A percentile compares a stretch with the other conserved stretches of the same genome.
Evolutionary conservation across 2,113 vertebrate genomes (phyloP).

Genomic region (Mirounga angustirostris): DNA sequence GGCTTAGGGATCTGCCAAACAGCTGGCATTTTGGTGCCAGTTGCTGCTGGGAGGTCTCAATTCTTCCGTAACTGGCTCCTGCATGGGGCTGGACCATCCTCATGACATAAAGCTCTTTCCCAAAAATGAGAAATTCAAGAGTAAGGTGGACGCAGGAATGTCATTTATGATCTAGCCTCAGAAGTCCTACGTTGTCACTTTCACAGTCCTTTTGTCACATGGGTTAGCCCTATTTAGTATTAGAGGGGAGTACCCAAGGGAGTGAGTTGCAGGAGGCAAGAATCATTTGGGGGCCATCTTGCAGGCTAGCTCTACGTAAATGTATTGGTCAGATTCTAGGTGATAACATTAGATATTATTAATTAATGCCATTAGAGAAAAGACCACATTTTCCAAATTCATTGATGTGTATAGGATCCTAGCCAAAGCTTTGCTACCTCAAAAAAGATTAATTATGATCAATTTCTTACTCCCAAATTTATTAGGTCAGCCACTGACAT

Average conservation of each 20-base stretch:
- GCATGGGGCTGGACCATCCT: neutral
- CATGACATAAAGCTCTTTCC: neutral
- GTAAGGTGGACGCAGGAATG: neutral
- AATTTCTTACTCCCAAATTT: neutral
- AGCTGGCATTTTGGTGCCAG: neutral
- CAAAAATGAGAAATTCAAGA: neutral
- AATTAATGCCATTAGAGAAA: constrained; percentile 4
- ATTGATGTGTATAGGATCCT: neutral
- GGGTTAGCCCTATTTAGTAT: neutral
- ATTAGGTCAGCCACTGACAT: neutral
- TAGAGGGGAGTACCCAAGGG: neutral
- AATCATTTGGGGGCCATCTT: neutral
- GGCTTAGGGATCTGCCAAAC: neutral
- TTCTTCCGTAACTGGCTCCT: neutral
- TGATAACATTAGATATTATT: constrained; percentile 21
- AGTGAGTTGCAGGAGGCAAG: neutral
- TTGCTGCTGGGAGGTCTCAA: neutral
- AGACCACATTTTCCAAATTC: neutral
- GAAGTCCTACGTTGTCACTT: neutral
- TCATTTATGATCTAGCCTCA: neutral
- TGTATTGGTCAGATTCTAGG: neutral
- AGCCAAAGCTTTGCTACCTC: neutral
- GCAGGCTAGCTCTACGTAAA: neutral
- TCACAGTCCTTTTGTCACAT: neutral
- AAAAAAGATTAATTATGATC: constrained; percentile 32